These are phyloP conservation scores for Gobiocypris rarus DNA, from an alignment of 2,113 vertebrate species.

Conservation along the genomic window DNA sequence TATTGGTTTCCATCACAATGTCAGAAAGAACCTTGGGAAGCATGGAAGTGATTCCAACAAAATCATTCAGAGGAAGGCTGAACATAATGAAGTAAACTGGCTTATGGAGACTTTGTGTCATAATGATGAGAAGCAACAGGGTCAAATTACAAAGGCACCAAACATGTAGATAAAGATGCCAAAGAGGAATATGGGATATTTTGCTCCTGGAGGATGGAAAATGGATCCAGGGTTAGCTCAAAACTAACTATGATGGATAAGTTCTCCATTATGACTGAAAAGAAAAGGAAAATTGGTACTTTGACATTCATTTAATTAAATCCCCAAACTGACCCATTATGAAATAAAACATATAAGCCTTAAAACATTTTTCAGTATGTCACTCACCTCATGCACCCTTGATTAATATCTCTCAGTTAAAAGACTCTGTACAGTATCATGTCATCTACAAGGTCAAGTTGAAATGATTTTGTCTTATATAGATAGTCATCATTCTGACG, in stretches of 20 bases:
- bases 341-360: not conserved
- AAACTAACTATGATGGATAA: slow-evolving; percentile 56
- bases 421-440: not conserved
- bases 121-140: slow-evolving; percentile 69
- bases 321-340: not conserved
- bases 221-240: slow-evolving; percentile 65
- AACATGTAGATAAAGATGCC: slow-evolving; percentile 70
- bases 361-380: not conserved
- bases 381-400: slow-evolving; percentile 4
- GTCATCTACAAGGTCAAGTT: not conserved
- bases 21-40: slow-evolving; percentile 74
- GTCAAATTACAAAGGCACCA: slow-evolving; percentile 69
- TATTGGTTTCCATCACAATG: slow-evolving; percentile 68
- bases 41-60: slow-evolving; percentile 74
- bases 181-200: slow-evolving; percentile 70
- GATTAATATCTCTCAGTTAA: not conserved
- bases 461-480: not conserved
- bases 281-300: not conserved
- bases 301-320: not conserved
- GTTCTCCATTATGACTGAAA: slow-evolving; percentile 66
- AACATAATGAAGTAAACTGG: slow-evolving; percentile 77
- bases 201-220: slow-evolving; percentile 66
- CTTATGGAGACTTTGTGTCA: slow-evolving; percentile 72
- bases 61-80: slow-evolving; percentile 74
- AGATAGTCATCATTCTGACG: not conserved